Base-by-base conservation (phyloP, 2,888 invertebrate species). In the Hirtodrosophila confusa region DNA sequence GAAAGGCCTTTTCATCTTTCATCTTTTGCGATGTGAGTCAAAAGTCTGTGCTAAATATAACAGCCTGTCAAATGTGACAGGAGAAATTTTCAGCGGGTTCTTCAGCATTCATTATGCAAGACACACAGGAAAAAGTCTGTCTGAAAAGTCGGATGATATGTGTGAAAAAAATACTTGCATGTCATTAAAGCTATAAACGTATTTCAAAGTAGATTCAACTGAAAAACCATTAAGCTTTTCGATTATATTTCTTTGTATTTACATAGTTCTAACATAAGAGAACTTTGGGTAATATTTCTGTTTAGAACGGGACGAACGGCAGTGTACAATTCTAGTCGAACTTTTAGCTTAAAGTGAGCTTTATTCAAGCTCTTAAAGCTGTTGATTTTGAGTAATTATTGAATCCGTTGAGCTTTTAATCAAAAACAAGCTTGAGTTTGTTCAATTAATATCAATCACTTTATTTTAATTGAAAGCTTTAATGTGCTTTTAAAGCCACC, bases 31-130 rank as follows among this genome's bases (percentile, higher is more conserved):
- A 41, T 43, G 51, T 39, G 29, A n/a, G 9, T 11, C 27, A 41
- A 68, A 56, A 17, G 55, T 53, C 43, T 64, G 40, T 39, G 27
- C 51, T 62, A 62, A 55, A 71, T 67, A 74, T 74, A 69, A 9
- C 23, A 31, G 7, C 48, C 5, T 76, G 76, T 76, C 67, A 71
- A 76, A 58, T 43, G 55, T 67, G 76, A 62, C 67, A 71, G 58
- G 8, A 47, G 8, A 35, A 56, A 17, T 48, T 45, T 36, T 37
- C 50, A 37, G 35, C 23, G 44, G 50, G 50, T 12, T 54, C 53
- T 54, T 17, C 17, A 17, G 17, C 17, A 17, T 1, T 1, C 17
- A 17, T 17, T 75, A 73, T 55, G 73, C 37, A 73, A 71, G 37
- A 31, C 17, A 17, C 45, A n/a, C 17, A 24, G 11, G 40, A n/a